A percentile compares a stretch with the other conserved stretches of the same genome.
Conservation (phyloP, 2,888 invertebrate species). For the Acronicta leporina region DNA sequence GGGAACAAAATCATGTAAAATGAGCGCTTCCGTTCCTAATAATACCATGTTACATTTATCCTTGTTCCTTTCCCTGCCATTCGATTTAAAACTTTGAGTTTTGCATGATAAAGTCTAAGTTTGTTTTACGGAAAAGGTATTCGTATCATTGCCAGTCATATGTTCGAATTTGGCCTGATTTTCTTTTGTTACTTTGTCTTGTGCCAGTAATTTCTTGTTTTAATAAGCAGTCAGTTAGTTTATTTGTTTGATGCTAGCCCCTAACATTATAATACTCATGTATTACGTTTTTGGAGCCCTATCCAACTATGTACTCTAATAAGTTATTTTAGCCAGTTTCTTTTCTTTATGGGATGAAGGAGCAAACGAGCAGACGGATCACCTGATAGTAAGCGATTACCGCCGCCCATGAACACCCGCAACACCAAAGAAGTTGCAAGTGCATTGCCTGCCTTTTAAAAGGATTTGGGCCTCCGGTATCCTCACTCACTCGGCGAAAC, state of each 20-base stretch:
- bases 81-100: slow-evolving; percentile 12
- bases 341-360: no score
- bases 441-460: no score
- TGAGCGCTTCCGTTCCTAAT: slow-evolving; percentile 61
- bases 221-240: slow-evolving; percentile 30
- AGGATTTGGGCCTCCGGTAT: no score
- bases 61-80: not conserved
- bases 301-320: no score
- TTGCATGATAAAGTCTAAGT: not conserved
- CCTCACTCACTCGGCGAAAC: no score
- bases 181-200: slow-evolving; percentile 63
- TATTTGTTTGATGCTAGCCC: slow-evolving; percentile 1
- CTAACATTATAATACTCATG: not conserved
- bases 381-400: no score
- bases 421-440: no score
- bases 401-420: no score
- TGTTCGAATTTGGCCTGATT: slow-evolving; percentile 62
- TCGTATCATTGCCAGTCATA: slow-evolving; percentile 32
- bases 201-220: slow-evolving; percentile 51
- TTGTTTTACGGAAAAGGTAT: not conserved
- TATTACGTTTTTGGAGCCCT: not conserved
- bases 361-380: no score
- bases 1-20: slow-evolving; percentile 69
- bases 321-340: not conserved
- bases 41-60: slow-evolving; percentile 31